Evolutionary conservation across 2,888 invertebrate genomes (phyloP).

Genomic region (Aporophyla lueneburgensis): DNA sequence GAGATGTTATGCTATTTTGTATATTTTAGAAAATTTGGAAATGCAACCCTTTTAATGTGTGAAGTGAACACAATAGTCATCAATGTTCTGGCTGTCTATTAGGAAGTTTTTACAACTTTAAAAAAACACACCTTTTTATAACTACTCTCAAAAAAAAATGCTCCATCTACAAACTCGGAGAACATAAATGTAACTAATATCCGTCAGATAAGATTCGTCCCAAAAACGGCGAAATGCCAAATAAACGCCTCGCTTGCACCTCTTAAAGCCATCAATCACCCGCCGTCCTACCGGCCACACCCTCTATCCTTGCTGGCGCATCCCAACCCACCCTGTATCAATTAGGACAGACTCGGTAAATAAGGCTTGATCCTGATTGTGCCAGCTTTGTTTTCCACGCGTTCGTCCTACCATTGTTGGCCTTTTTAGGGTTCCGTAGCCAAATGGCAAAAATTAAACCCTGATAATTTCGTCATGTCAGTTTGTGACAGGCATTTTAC

Average conservation of each 20-base stretch:
- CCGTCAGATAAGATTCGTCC: constrained; percentile 4
- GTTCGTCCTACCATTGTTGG: constrained; percentile 51
- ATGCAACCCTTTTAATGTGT: neutral
- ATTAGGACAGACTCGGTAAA: constrained; percentile 85
- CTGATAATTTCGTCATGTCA: neutral
- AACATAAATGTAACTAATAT: neutral
- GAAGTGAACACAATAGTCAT: neutral
- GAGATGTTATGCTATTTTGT: too few species aligned
- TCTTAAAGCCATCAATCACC: constrained; percentile 55
- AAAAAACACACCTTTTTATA: neutral
- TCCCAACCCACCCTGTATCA: constrained; percentile 83
- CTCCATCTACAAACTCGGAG: neutral
- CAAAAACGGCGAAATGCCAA: constrained; percentile 13
- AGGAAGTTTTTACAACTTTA: neutral
- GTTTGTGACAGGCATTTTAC: too few species aligned
- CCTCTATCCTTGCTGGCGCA: constrained; percentile 69
- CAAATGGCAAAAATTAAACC: neutral
- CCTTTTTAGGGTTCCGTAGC: constrained; percentile 27
- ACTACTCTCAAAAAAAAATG: neutral
- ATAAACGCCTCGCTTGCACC: constrained; percentile 17
- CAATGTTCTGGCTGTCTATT: neutral
- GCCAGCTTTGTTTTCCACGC: constrained; percentile 78
- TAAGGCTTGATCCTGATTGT: constrained; percentile 83
- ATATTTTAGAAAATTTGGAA: neutral
- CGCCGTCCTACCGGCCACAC: constrained; percentile 70